These are phyloP conservation scores for Paradoxurus hermaphroditus DNA, from an alignment of 2,113 vertebrate species.

Conservation along the genomic window DNA sequence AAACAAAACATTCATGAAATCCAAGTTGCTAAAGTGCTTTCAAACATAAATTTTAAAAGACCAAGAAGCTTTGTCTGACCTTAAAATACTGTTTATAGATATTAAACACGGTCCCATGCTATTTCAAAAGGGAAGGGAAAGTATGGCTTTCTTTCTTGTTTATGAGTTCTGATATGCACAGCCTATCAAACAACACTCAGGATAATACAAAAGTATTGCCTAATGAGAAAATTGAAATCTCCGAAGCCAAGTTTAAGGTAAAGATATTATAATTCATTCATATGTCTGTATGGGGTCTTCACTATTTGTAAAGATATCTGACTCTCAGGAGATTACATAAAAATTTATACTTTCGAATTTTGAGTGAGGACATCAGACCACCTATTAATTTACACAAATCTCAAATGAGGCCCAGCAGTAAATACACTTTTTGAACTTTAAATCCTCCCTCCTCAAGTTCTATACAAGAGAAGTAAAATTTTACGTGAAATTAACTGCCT, in stretches of 20 bases:
- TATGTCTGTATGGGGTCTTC: not conserved
- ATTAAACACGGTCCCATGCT: conserved; percentile 58
- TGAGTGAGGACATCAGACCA: not conserved
- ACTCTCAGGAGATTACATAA: not conserved
- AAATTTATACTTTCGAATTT: not conserved
- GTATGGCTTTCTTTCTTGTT: conserved; percentile 74
- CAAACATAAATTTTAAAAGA: conserved; percentile 74
- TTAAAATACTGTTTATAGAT: conserved; percentile 72
- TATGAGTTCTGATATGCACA: conserved; percentile 62
- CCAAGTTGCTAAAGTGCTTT: conserved; percentile 85
- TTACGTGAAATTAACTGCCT: not conserved
- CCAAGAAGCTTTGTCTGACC: conserved; percentile 61
- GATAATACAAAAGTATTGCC: conserved; percentile 52
- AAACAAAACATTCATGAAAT: conserved; percentile 80
- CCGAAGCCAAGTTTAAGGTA: conserved; percentile 9
- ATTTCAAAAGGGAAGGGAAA: conserved; percentile 17
- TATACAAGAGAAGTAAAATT: not conserved
- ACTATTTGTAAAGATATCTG: not conserved
- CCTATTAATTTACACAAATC: not conserved
- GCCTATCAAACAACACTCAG: conserved; percentile 67
- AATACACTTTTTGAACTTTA: conserved; percentile 24
- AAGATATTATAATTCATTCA: not conserved
- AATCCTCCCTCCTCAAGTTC: not conserved
- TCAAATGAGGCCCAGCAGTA: not conserved
- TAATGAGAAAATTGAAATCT: not conserved